Evolutionary conservation across 2,797 vertebrate genomes (phyloP).

Genomic region (Pangasius mekongensis): DNA sequence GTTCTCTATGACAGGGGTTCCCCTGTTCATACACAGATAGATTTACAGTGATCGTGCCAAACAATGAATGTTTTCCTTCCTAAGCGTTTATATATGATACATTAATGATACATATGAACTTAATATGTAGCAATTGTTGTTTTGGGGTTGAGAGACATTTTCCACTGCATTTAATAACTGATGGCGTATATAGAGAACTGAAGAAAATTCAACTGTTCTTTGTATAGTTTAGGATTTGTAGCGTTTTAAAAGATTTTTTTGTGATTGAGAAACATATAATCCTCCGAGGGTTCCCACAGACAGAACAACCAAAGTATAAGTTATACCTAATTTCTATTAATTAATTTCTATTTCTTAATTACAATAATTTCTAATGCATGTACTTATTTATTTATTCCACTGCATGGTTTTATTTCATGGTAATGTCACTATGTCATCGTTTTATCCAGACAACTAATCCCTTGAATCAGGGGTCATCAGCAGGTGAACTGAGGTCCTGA

Average conservation of each 20-base stretch:
- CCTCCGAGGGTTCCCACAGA: background rate
- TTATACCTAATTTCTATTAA: too few relatives aligned
- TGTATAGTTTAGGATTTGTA: background rate
- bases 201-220: background rate
- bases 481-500: background rate
- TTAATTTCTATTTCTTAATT: too few relatives aligned
- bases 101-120: background rate
- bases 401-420: background rate
- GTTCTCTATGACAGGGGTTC: slow-evolving; percentile 57
- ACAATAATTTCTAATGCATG: background rate
- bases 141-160: background rate
- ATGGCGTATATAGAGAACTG: background rate
- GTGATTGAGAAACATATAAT: background rate
- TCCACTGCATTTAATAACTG: background rate
- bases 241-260: background rate
- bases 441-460: background rate
- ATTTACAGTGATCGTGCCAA: slow-evolving; percentile 62
- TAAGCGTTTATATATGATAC: slow-evolving; percentile 38
- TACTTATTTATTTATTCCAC: background rate
- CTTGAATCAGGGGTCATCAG: background rate
- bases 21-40: slow-evolving; percentile 70
- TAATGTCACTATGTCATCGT: background rate
- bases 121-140: background rate
- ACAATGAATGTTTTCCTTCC: slow-evolving; percentile 35
- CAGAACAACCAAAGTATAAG: background rate